Evolutionary conservation across 2,113 vertebrate species (phyloP), one percentile per base, ranked within the genome.

Genomic region (Crocuta crocuta): DNA sequence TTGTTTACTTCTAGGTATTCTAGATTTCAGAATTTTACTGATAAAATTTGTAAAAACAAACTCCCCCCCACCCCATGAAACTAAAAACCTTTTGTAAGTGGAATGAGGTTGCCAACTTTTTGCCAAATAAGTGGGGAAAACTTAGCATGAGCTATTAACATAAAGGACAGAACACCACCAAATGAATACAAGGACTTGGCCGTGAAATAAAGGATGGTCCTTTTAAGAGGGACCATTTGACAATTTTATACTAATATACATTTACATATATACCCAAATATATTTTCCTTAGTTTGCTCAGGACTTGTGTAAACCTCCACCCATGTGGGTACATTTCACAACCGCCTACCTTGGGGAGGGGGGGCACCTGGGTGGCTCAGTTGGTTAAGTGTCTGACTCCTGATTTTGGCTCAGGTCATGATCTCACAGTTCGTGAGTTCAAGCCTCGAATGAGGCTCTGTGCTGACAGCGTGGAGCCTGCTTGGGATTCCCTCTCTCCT

Each of bases 1-100:
- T 61, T 88, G 89, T 91, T 90, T 63, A 43, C 31, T 39, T 96
- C 26, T 73, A 12, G 43, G 33, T 76, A 6, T 83, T 89, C 50
- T 86, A 55, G 89, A 80, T 90, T 96, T 94, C 81, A 94, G 48
- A 88, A 87, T 94, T 82, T 70, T 65, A 48, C 55, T 86, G 53
- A n/a, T 80, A 48, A 76, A 48, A 28, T 50, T 68, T 90, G 33
- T 85, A 50, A 66, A 65, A 91, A n/a, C 26, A 80, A 63, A 7
- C 58, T 17, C 55, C 55, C 21, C 58, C 58, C 21, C 58, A 8
- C 53, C 7, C 19, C 19, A 31, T 23, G 55, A 92, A 66, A 76
- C 35, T 50, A 45, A 83, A 82, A 90, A 33, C 45, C 43, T 91
- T 89, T 81, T 45, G 19, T 61, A 61, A 61, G 23, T 61, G 58